Conservation (phyloP, 2,113 vertebrate species). For the Oryzias melastigma region DNA sequence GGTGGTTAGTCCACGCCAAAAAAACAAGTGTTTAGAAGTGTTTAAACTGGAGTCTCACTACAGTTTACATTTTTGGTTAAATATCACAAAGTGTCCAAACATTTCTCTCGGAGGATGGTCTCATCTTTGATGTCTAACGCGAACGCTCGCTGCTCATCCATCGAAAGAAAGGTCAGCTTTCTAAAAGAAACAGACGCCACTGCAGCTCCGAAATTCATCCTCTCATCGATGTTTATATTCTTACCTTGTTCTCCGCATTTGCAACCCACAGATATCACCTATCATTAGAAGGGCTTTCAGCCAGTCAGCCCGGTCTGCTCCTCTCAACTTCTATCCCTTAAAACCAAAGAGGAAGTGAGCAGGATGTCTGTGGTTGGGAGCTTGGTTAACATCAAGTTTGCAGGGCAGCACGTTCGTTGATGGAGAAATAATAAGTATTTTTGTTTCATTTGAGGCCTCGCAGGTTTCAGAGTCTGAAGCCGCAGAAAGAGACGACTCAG, state of each 20-base stretch:
- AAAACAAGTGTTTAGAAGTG: conserved; percentile 67
- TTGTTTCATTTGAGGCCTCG: conserved; percentile 44
- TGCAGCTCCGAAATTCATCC: conserved; percentile 23
- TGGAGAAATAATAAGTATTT: conserved; percentile 40
- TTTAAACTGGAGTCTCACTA: conserved; percentile 55
- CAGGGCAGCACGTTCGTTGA: conserved; percentile 19
- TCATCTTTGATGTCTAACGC: conserved; percentile 45
- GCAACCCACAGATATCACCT: conserved; percentile 27
- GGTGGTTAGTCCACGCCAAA: conserved; percentile 44
- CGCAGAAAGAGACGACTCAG: conserved; percentile 33
- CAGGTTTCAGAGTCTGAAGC: conserved; percentile 31
- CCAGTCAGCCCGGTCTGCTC: conserved; percentile 28
- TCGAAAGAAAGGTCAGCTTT: conserved; percentile 35
- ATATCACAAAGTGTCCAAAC: conserved; percentile 23
- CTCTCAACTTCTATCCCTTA: conserved; percentile 20
- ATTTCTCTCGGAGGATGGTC: conserved; percentile 25
- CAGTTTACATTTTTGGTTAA: conserved; percentile 56
- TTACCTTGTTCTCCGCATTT: conserved; percentile 34
- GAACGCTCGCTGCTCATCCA: conserved; percentile 25
- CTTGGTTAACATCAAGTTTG: conserved; percentile 18
- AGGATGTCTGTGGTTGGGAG: conserved; percentile 51
- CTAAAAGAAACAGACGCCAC: conserved; percentile 29
- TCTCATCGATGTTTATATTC: conserved; percentile 26
- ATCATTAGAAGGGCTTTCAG: conserved; percentile 6
- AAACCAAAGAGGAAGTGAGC: conserved; percentile 59